A percentile compares a stretch with the other conserved stretches of the same genome.
Conservation (phyloP, 1,140 invertebrate genomes). For the Hestina assimilis region DNA sequence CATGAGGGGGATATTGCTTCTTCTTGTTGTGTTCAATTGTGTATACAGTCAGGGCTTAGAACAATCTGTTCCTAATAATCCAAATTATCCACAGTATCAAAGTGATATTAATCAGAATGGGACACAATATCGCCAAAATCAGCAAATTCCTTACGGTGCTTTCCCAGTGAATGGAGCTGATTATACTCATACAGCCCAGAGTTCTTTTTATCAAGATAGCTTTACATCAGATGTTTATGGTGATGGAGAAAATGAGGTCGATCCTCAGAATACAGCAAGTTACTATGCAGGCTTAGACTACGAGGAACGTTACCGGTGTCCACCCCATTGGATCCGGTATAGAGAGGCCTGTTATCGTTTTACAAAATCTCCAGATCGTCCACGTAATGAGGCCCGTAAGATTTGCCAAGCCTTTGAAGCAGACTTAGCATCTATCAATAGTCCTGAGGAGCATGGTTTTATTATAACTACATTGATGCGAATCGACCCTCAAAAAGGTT, state of each 20-base stretch:
- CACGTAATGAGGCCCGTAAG: slow-evolving; percentile 87
- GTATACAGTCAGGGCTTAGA: slow-evolving; percentile 51
- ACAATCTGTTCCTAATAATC: slow-evolving; percentile 45
- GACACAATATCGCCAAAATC: slow-evolving; percentile 47
- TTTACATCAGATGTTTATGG: slow-evolving; percentile 51
- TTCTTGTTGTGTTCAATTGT: slow-evolving; percentile 41
- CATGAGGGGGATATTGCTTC: slow-evolving; percentile 47
- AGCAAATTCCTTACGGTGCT: slow-evolving; percentile 64
- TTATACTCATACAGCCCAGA: slow-evolving; percentile 49
- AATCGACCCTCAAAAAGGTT: slow-evolving; percentile 53
- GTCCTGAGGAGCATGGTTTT: slow-evolving; percentile 92
- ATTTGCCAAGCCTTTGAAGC: slow-evolving; percentile 90
- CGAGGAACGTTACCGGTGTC: slow-evolving; percentile 82
- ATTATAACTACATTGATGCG: slow-evolving; percentile 87
- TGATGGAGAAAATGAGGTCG: slow-evolving; percentile 57
- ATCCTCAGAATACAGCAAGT: slow-evolving; percentile 58
- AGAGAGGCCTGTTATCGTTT: slow-evolving; percentile 91
- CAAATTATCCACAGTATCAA: slow-evolving; percentile 51
- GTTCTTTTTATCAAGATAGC: slow-evolving; percentile 66
- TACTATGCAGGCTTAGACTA: slow-evolving; percentile 67
- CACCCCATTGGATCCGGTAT: slow-evolving; percentile 88
- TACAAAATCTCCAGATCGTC: slow-evolving; percentile 89
- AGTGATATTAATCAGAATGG: slow-evolving; percentile 50
- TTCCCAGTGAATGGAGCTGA: slow-evolving; percentile 61
- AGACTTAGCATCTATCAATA: slow-evolving; percentile 89